phyloP scores from a whole-genome alignment of 1,140 invertebrate genomes.

The Bombus confusus region DNA sequence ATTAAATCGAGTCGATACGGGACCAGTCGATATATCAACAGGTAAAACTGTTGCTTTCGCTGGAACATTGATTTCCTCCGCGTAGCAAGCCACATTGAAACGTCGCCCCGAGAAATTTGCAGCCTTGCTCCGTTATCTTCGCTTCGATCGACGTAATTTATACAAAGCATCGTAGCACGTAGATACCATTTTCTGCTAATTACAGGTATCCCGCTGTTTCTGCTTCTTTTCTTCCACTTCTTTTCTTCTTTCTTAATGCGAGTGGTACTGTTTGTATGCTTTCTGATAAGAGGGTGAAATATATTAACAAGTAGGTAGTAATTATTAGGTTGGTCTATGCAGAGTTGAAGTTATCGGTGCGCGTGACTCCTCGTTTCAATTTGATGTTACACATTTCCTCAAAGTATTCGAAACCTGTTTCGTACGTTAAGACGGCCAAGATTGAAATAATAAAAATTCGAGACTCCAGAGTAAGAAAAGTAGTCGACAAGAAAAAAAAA shows the following conservation, averaged over 20 bases:
- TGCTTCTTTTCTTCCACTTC: no score
- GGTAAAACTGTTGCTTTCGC: constrained; percentile 42
- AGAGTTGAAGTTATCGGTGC: neutral
- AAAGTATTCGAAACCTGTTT: no score
- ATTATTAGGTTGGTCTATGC: neutral
- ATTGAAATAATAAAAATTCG: no score
- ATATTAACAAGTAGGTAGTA: neutral
- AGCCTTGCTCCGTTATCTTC: constrained; percentile 39
- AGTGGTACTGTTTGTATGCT: neutral
- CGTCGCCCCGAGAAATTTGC: constrained; percentile 42
- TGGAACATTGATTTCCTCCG: constrained; percentile 47
- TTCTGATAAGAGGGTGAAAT: neutral
- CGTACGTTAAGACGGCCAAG: no score
- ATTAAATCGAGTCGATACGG: constrained; percentile 26
- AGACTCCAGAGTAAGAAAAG: no score
- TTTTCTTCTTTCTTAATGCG: neutral
- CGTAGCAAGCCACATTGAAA: constrained; percentile 27
- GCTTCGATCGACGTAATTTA: constrained; percentile 13
- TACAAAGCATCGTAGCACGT: neutral
- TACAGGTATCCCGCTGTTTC: constrained; percentile 5
- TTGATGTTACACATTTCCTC: neutral
- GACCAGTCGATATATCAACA: constrained; percentile 41
- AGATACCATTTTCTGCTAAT: constrained; percentile 16
- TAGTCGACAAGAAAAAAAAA: no score
- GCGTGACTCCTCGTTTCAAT: neutral